phyloP scores from a whole-genome alignment of 2,113 vertebrate species.

The Zingel zingel region DNA sequence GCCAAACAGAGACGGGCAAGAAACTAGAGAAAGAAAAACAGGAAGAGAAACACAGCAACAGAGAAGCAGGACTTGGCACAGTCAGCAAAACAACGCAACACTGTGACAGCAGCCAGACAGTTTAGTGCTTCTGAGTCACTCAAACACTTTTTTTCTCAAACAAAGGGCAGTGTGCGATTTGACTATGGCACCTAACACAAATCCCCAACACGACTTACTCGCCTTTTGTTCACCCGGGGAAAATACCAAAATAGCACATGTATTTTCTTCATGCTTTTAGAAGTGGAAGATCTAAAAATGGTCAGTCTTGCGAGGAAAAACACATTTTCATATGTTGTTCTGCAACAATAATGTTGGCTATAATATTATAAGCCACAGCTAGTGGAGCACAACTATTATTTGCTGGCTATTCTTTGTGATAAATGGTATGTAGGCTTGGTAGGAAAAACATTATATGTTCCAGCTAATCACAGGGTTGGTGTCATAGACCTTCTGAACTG shows the following conservation, averaged over 20 bases:
- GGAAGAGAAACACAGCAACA: neutral
- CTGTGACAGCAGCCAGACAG: conserved; percentile 24
- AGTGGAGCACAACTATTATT: conserved; percentile 38
- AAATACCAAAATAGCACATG: neutral
- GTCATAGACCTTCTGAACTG: conserved; percentile 30
- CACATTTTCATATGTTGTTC: conserved; percentile 8
- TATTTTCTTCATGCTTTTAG: conserved; percentile 10
- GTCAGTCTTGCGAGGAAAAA: conserved; percentile 16
- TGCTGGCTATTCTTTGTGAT: conserved; percentile 37
- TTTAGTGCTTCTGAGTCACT: conserved; percentile 23
- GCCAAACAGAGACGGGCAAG: neutral
- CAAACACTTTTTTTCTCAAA: conserved; percentile 23
- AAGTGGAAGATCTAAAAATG: neutral
- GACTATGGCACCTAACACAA: neutral
- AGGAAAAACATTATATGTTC: conserved; percentile 38
- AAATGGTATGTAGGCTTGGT: conserved; percentile 42
- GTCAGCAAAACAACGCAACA: conserved; percentile 15
- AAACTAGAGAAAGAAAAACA: neutral
- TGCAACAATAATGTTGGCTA: conserved; percentile 11
- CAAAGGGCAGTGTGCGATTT: neutral
- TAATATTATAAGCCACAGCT: conserved; percentile 32
- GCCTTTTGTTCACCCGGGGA: neutral
- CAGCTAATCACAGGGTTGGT: conserved; percentile 44
- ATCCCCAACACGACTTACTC: neutral
- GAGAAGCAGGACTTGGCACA: conserved; percentile 11